phyloP scores from a whole-genome alignment of 2,888 invertebrate species.

The Lasioglossum lativentre region DNA sequence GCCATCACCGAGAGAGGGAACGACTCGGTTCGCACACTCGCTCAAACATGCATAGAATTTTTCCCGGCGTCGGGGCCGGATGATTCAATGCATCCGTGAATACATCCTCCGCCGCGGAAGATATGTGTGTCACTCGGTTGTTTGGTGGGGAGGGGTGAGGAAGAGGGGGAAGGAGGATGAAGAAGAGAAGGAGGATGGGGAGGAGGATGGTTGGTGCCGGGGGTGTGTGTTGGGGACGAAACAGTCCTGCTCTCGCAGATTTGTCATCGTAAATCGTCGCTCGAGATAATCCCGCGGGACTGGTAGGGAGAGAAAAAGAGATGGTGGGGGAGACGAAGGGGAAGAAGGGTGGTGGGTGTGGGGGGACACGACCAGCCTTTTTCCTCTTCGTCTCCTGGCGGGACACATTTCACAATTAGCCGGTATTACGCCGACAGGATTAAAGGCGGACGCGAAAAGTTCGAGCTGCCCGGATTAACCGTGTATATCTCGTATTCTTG shows the following conservation, averaged over 20 bases:
- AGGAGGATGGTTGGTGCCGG: neutral
- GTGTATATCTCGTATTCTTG: conserved; percentile 63
- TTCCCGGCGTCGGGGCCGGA: conserved; percentile 30
- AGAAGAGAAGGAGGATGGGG: neutral
- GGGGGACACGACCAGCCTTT: neutral
- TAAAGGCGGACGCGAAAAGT: conserved; percentile 62
- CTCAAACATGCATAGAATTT: conserved; percentile 62
- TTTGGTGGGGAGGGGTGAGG: neutral
- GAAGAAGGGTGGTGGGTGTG: neutral
- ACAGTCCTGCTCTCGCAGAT: conserved; percentile 51
- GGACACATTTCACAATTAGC: conserved; percentile 65
- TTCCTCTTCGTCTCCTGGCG: conserved; percentile 36
- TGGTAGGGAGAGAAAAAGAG: neutral
- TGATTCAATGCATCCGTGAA: conserved; percentile 55
- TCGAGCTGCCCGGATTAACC: conserved; percentile 56
- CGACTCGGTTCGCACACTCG: conserved; percentile 8
- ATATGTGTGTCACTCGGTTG: conserved; percentile 38
- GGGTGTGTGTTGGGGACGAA: conserved; percentile 10
- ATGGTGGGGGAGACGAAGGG: neutral
- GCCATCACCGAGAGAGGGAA: neutral
- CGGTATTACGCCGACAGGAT: conserved; percentile 60
- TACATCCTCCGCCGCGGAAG: conserved; percentile 26
- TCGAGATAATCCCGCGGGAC: conserved; percentile 39
- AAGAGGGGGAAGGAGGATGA: neutral
- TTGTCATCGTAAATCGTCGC: conserved; percentile 62